phyloP scores from a whole-genome alignment of 2,797 vertebrate genomes.

The Thalassophryne amazonica region DNA sequence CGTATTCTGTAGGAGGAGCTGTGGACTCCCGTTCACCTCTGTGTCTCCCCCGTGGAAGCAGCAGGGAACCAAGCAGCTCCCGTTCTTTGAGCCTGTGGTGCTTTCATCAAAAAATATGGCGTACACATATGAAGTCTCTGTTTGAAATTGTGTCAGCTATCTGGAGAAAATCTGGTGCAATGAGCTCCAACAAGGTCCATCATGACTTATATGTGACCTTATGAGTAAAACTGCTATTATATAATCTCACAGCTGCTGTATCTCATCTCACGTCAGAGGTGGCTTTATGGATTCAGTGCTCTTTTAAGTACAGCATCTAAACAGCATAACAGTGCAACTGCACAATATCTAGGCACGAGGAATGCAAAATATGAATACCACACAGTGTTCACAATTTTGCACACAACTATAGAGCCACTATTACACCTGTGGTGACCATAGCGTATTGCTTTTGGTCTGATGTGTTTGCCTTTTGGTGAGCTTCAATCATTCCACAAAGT shows the following conservation, averaged over 20 bases:
- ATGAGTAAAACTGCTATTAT: neutral
- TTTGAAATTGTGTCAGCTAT: conserved; percentile 48
- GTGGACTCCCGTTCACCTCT: conserved; percentile 13
- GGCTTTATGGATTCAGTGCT: conserved; percentile 25
- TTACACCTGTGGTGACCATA: too few relatives aligned
- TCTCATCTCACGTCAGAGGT: neutral
- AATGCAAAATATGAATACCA: too few relatives aligned
- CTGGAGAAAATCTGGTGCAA: conserved; percentile 45
- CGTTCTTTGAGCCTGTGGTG: conserved; percentile 59
- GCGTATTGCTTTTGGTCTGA: too few relatives aligned
- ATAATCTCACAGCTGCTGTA: neutral
- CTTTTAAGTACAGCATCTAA: conserved; percentile 9
- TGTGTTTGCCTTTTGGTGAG: too few relatives aligned
- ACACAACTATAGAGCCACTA: too few relatives aligned
- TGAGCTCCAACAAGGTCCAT: conserved; percentile 21
- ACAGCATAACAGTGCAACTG: conserved; percentile 1
- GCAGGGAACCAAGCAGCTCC: conserved; percentile 29
- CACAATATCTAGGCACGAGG: too few relatives aligned
- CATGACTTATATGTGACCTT: conserved; percentile 26
- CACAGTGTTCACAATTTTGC: too few relatives aligned
- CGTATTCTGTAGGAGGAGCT: conserved; percentile 26
- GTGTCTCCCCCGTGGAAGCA: conserved; percentile 26
- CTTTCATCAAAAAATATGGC: conserved; percentile 67
- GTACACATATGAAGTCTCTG: conserved; percentile 50
- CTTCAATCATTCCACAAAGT: too few relatives aligned